A percentile compares a stretch with the other conserved stretches of the same genome.
Evolutionary conservation across 2,888 invertebrate genomes (phyloP).

Genomic region (Tetrapedia diversipes): DNA sequence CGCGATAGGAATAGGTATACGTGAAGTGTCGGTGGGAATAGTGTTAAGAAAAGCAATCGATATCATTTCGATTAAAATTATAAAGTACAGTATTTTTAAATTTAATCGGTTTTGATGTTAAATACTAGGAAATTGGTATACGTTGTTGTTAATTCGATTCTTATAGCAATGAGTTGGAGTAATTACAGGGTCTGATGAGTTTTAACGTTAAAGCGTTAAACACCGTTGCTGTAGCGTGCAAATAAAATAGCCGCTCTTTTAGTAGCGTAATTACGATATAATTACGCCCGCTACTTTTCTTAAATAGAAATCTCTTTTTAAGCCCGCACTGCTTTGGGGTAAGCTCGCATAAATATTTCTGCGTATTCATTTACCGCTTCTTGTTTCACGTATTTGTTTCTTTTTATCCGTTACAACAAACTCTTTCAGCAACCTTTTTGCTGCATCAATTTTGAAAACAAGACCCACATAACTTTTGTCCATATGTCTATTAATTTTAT

Average conservation of each 20-base stretch:
- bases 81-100: too few species aligned
- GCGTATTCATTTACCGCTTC: background rate
- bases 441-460: background rate
- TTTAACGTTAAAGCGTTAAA: background rate
- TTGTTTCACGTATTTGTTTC: background rate
- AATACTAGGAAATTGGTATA: too few species aligned
- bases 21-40: too few species aligned
- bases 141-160: background rate
- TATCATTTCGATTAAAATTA: too few species aligned
- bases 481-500: too few species aligned
- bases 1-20: too few species aligned
- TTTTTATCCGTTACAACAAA: background rate
- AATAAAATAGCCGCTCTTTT: slow-evolving; percentile 2
- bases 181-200: background rate
- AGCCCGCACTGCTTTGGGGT: background rate
- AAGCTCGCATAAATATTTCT: background rate
- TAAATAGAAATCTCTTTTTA: background rate
- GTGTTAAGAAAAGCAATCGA: too few species aligned
- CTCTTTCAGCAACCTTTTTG: background rate
- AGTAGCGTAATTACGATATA: slow-evolving; percentile 4
- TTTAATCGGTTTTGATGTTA: too few species aligned
- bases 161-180: background rate
- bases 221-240: background rate
- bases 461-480: background rate
- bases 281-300: background rate